These are phyloP conservation scores for Papilio glaucus DNA, from an alignment of 1,140 invertebrate species.

Conservation along the genomic window DNA sequence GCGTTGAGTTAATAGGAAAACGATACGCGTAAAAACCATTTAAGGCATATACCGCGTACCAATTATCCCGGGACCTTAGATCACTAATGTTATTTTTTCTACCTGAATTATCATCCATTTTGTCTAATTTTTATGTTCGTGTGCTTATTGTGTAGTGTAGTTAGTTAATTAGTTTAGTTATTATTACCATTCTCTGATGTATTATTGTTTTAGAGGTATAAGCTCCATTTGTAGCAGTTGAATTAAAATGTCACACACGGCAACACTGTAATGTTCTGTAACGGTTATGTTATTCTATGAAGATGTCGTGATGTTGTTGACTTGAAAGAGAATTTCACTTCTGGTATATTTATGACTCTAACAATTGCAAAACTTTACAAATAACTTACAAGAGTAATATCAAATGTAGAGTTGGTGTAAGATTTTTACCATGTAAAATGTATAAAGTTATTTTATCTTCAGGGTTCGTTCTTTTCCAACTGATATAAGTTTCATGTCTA, in stretches of 20 bases:
- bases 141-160: no score
- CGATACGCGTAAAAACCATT: conserved; percentile 53
- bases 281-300: neutral
- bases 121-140: neutral
- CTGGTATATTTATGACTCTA: conserved; percentile 23
- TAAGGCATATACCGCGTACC: conserved; percentile 19
- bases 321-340: conserved; percentile 27
- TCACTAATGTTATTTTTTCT: neutral
- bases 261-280: neutral
- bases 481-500: no score
- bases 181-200: no score
- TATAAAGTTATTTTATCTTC: neutral
- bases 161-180: no score
- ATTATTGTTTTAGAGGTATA: no score
- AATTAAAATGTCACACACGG: neutral
- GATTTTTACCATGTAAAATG: neutral
- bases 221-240: no score
- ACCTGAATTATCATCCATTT: neutral
- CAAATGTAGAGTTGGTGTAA: conserved; percentile 5
- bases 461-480: neutral
- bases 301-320: conserved; percentile 20
- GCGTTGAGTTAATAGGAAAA: conserved; percentile 69
- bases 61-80: neutral
- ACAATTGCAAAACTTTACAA: conserved; percentile 23
- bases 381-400: conserved; percentile 13